Conservation (phyloP, 2,113 vertebrate genomes). For the Heterocephalus glaber region DNA sequence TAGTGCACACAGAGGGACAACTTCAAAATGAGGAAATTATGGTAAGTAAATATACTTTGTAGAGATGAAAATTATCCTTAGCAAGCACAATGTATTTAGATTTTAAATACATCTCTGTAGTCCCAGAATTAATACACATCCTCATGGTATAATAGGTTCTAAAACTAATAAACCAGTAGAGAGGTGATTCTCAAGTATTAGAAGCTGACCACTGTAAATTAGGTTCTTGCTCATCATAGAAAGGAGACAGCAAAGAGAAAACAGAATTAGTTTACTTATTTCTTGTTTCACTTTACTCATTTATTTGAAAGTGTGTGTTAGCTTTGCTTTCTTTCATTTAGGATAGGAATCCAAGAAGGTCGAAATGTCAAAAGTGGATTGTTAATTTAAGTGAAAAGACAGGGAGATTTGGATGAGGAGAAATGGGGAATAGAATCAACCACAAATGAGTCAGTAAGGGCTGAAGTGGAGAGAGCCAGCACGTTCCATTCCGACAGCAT, state of each 20-base stretch:
- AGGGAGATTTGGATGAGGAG: constrained; percentile 66
- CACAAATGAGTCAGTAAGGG: constrained; percentile 60
- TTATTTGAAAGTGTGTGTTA: constrained; percentile 46
- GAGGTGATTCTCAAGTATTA: constrained; percentile 39
- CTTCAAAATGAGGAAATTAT: constrained; percentile 92
- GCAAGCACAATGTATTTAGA: background rate
- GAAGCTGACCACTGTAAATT: constrained; percentile 4
- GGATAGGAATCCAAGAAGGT: constrained; percentile 49
- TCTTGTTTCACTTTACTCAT: constrained; percentile 44
- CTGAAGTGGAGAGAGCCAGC: constrained; percentile 49
- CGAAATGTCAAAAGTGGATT: constrained; percentile 44
- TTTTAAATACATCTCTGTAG: background rate
- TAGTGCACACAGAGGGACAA: constrained; percentile 90
- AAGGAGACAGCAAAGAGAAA: background rate
- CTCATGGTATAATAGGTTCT: constrained; percentile 16
- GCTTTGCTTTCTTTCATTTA: constrained; percentile 50
- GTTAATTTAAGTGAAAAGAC: constrained; percentile 70
- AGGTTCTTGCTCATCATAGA: constrained; percentile 3
- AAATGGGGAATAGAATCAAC: constrained; percentile 69
- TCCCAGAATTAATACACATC: constrained; percentile 23
- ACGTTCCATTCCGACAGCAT: constrained; percentile 36
- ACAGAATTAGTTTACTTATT: constrained; percentile 34
- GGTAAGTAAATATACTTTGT: constrained; percentile 86
- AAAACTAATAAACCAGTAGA: background rate
- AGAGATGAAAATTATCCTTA: constrained; percentile 28